These are phyloP conservation scores for Aricia artaxerxes DNA, from an alignment of 2,888 invertebrate genomes.

Conservation along the genomic window DNA sequence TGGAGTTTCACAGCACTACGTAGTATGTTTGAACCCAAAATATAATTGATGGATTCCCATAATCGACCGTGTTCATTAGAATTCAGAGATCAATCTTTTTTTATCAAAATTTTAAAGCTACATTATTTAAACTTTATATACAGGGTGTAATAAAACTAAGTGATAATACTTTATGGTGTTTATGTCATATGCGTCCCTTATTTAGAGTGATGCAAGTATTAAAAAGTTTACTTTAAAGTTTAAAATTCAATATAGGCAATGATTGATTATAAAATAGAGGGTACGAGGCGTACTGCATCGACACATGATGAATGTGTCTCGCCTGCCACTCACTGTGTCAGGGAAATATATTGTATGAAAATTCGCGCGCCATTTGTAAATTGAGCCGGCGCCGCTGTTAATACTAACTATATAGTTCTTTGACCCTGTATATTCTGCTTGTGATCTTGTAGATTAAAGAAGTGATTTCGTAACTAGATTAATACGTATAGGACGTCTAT, in stretches of 20 bases:
- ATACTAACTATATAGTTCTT: neutral
- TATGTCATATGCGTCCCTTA: no score
- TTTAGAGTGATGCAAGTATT: neutral
- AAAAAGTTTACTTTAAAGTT: conserved; percentile 29
- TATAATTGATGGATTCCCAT: no score
- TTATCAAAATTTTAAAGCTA: neutral
- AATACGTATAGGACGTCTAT: neutral
- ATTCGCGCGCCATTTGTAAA: conserved; percentile 34
- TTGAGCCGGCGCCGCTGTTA: conserved; percentile 16
- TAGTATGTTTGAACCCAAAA: no score
- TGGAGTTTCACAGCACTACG: neutral
- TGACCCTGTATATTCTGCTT: neutral
- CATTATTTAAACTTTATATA: neutral
- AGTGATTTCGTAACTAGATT: neutral
- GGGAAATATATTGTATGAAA: conserved; percentile 38
- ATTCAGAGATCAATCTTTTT: neutral
- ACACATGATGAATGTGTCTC: conserved; percentile 46
- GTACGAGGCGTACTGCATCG: conserved; percentile 37
- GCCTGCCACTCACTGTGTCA: conserved; percentile 39
- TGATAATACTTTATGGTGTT: no score
- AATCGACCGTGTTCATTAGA: neutral
- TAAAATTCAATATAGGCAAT: conserved; percentile 33
- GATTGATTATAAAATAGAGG: conserved; percentile 36
- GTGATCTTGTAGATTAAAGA: neutral
- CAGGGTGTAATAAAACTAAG: no score